phyloP scores from a whole-genome alignment of 2,113 vertebrate genomes.

The Mormyrus lacerda region DNA sequence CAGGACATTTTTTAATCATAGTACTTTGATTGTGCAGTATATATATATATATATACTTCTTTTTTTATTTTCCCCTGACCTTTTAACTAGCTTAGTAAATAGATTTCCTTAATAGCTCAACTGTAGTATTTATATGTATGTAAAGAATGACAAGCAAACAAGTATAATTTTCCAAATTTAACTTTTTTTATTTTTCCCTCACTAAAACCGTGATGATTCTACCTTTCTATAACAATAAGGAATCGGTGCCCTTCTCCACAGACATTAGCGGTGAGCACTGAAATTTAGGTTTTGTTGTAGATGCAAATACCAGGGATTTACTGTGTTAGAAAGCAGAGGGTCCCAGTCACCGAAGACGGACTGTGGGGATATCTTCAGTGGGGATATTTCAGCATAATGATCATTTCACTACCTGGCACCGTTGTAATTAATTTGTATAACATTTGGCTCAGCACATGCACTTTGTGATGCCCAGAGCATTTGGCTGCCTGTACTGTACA shows the following conservation, averaged over 20 bases:
- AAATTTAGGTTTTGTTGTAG: neutral
- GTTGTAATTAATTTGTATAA: constrained; percentile 61
- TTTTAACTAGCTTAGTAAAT: neutral
- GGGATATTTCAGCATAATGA: constrained; percentile 55
- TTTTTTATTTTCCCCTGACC: neutral
- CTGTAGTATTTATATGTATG: neutral
- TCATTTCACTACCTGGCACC: constrained; percentile 59
- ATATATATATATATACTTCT: neutral
- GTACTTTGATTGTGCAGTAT: neutral
- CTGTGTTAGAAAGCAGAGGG: neutral
- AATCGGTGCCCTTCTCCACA: neutral
- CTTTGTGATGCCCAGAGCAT: constrained; percentile 53
- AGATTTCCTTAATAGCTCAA: neutral
- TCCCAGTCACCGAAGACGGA: constrained; percentile 48
- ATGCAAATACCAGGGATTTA: neutral
- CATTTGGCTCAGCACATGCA: constrained; percentile 53
- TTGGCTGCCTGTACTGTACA: constrained; percentile 50
- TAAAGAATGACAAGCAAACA: neutral
- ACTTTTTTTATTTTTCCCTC: neutral
- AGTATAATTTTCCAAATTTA: neutral
- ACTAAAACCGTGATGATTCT: neutral
- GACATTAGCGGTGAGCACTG: neutral
- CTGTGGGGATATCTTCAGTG: constrained; percentile 57
- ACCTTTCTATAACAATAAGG: neutral
- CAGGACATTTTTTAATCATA: neutral